Evolutionary conservation across 2,113 vertebrate species (phyloP), one percentile per base, ranked within the genome.

Genomic region (Anoura caudifer): DNA sequence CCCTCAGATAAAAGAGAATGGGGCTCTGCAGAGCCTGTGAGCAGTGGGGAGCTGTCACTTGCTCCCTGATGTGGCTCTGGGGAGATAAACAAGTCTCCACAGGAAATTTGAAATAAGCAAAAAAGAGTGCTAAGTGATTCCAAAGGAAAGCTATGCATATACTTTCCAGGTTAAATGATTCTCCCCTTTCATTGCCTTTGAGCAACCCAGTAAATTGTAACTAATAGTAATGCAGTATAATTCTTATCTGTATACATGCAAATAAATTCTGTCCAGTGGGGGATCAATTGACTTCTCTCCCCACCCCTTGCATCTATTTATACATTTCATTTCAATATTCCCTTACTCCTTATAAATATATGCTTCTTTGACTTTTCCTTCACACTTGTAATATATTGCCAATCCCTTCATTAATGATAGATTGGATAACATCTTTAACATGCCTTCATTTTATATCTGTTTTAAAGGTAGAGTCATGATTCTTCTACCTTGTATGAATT

Each of bases 341-440:
- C 22, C 72, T 12, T 52, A 38, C 31, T 45, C 28, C 33, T 28
- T 63, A 61, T 56, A 90, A 83, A 75, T 43, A 20, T 36, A 8
- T 76, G 73, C n/a, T 81, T 52, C 65, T 93, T 47, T 67, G 82
- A 85, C 38, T 92, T 79, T 47, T 82, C 28, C 61, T 94, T 94
- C 92, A 88, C 61, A 73, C 63, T 93, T 92, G 7, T 19, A 82
- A 61, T 63, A 73, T 85, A 65, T 95, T n/a, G 7, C 26, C 33
- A 61, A 33, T 85, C 11, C 36, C 45, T 24, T 61, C 47, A 56
- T 91, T 92, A 91, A 91, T 96, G 91, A 89, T 95, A 67, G 72
- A 91, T 95, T 61, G 82, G 87, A 69, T 86, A 77, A 89, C 73
- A 93, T 73, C 52, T 91, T 96, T 69, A 88, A 63, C 45, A 41